Evolutionary conservation across 2,797 vertebrate genomes (phyloP).

Genomic region (Morelia viridis): DNA sequence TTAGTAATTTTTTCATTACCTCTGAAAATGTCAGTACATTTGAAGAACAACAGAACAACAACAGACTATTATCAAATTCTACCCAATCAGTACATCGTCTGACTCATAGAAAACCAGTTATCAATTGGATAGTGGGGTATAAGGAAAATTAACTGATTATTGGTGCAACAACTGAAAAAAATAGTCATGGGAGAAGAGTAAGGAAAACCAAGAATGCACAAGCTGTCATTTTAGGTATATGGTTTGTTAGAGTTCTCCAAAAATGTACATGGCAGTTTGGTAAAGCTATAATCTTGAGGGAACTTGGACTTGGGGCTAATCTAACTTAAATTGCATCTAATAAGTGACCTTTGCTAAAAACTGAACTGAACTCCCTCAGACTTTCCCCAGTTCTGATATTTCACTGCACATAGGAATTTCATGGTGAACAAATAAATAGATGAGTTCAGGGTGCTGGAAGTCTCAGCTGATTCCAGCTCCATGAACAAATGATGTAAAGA

Average conservation of each 20-base stretch:
- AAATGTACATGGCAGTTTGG: constrained; percentile 25
- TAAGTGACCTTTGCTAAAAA: neutral
- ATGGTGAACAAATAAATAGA: constrained; percentile 30
- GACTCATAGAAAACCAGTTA: neutral
- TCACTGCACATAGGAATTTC: neutral
- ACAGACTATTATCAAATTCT: neutral
- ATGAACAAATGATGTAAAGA: neutral
- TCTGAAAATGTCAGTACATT: neutral
- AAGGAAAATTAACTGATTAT: neutral
- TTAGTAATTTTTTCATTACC: neutral
- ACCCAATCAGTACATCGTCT: neutral
- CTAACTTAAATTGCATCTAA: neutral
- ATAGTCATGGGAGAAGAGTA: neutral
- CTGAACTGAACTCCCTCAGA: neutral
- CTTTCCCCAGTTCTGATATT: constrained; percentile 13
- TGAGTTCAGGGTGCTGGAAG: constrained; percentile 26
- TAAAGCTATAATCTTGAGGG: neutral
- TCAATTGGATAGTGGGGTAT: neutral
- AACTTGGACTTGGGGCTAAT: accelerated
- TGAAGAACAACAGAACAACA: neutral
- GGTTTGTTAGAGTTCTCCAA: constrained; percentile 10
- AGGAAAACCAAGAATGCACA: neutral
- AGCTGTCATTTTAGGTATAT: constrained; percentile 22
- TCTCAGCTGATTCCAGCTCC: constrained; percentile 30
- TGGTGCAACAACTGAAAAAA: constrained; percentile 7